These are phyloP conservation scores for Planococcus citri DNA, from an alignment of 1,140 invertebrate species.

Conservation along the genomic window DNA sequence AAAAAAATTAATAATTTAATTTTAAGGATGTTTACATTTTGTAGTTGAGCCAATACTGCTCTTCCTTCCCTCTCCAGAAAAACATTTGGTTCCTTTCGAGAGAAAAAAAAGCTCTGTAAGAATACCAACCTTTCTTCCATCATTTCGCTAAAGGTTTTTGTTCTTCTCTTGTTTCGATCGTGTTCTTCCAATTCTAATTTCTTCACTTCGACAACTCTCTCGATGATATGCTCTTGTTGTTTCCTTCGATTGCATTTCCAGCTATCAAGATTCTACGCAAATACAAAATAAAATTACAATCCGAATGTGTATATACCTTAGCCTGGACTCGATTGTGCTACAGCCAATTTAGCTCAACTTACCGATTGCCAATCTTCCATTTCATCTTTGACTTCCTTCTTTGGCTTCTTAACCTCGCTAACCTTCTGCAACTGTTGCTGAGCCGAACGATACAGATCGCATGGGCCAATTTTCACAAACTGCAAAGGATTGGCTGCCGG, in stretches of 20 bases:
- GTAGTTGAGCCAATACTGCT: too few relatives aligned
- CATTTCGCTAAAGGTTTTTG: slow-evolving; percentile 90
- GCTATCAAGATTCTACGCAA: slow-evolving; percentile 71
- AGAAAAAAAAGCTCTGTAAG: too few relatives aligned
- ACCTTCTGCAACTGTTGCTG: slow-evolving; percentile 73
- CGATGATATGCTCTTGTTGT: slow-evolving; percentile 76
- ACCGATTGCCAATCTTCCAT: slow-evolving; percentile 88
- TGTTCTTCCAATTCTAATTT: slow-evolving; percentile 67
- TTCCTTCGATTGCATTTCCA: slow-evolving; percentile 85
- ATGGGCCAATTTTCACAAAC: slow-evolving; percentile 77
- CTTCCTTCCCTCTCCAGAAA: too few relatives aligned
- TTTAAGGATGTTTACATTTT: too few relatives aligned
- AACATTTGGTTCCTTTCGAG: too few relatives aligned
- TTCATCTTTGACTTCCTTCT: slow-evolving; percentile 49
- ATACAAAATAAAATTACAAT: neutral
- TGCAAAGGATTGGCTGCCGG: slow-evolving; percentile 61
- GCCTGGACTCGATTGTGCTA: too few relatives aligned
- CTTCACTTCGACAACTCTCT: slow-evolving; percentile 76
- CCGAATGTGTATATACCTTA: neutral
- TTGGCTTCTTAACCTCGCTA: slow-evolving; percentile 67
- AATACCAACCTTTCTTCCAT: slow-evolving; percentile 63
- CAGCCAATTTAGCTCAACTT: too few relatives aligned
- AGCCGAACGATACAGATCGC: slow-evolving; percentile 65
- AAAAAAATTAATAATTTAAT: too few relatives aligned
- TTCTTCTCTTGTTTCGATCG: slow-evolving; percentile 50